These are phyloP conservation scores for Tyrannus savana DNA, from an alignment of 2,113 vertebrate species.

Conservation along the genomic window DNA sequence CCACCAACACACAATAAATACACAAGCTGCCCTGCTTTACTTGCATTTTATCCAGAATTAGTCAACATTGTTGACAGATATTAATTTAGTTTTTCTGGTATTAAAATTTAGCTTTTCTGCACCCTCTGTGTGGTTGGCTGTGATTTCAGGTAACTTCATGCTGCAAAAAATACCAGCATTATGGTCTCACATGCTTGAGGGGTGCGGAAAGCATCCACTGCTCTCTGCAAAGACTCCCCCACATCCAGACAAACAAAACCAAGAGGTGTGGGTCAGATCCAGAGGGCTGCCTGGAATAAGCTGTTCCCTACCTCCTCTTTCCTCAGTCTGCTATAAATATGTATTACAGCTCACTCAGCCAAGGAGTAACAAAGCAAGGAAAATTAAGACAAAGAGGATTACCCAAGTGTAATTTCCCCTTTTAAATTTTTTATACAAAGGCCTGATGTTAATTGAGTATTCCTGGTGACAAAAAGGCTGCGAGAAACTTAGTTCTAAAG, in stretches of 20 bases:
- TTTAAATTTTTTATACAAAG: constrained; percentile 43
- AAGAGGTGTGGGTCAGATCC: background rate
- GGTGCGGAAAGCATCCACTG: accelerated
- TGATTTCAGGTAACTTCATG: background rate
- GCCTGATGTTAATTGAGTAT: constrained; percentile 16
- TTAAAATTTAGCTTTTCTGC: background rate
- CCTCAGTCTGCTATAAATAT: constrained; percentile 37
- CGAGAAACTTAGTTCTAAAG: background rate
- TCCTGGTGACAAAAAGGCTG: constrained; percentile 34
- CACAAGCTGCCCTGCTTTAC: background rate
- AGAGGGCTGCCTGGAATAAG: background rate
- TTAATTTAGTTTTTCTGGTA: background rate
- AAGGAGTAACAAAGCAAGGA: constrained; percentile 61
- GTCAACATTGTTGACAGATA: background rate
- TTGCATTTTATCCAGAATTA: background rate
- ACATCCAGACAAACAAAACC: background rate
- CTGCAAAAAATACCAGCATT: background rate
- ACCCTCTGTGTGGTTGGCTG: background rate
- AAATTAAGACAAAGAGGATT: constrained; percentile 64
- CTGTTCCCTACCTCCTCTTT: background rate
- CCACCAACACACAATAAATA: background rate
- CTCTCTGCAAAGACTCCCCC: background rate
- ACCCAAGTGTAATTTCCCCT: constrained; percentile 54
- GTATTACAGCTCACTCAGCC: background rate
- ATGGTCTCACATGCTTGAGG: accelerated